Conservation (phyloP, 2,888 invertebrate species). For the Drosophila siamana region DNA sequence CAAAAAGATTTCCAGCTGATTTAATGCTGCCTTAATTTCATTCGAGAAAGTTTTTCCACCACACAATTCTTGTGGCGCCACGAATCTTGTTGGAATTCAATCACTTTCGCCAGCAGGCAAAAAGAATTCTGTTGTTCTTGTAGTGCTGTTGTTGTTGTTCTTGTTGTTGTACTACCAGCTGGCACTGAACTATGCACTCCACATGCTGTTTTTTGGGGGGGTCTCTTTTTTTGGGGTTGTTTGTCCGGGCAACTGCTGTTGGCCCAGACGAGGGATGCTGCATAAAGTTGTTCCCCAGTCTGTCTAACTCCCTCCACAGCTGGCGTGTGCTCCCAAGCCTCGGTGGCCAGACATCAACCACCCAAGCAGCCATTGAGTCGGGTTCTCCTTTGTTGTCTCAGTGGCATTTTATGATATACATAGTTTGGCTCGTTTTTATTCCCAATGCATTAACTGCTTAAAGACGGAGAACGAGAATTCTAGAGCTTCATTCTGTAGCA, state of each 20-base stretch:
- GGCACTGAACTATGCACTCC: constrained; percentile 47
- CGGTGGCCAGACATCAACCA: constrained; percentile 3
- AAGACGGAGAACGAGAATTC: constrained; percentile 11
- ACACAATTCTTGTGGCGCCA: constrained; percentile 48
- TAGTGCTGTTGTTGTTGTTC: constrained; percentile 5
- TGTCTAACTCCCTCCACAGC: constrained; percentile 62
- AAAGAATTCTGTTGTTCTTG: constrained; percentile 34
- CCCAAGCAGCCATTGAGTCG: constrained; percentile 1
- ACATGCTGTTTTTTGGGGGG: constrained; percentile 35
- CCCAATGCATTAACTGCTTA: constrained; percentile 60
- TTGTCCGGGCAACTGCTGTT: constrained; percentile 24
- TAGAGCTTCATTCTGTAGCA: constrained; percentile 12
- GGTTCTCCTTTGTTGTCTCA: constrained; percentile 73
- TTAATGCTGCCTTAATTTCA: constrained; percentile 13
- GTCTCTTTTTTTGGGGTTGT: constrained; percentile 30
- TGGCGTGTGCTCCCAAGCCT: constrained; percentile 42
- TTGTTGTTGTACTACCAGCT: constrained; percentile 28
- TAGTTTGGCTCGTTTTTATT: constrained; percentile 60
- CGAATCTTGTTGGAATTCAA: constrained; percentile 60
- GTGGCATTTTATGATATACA: constrained; percentile 54
- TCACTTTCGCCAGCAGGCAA: constrained; percentile 65
- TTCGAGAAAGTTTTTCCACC: constrained; percentile 17
- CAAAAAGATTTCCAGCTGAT: background rate
- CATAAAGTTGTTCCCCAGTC: constrained; percentile 54
- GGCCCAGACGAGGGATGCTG: constrained; percentile 59